Evolutionary conservation across 37 sponge, comb jelly and placozoan species (phyloP).

Genomic region (Ephydatia muelleri): DNA sequence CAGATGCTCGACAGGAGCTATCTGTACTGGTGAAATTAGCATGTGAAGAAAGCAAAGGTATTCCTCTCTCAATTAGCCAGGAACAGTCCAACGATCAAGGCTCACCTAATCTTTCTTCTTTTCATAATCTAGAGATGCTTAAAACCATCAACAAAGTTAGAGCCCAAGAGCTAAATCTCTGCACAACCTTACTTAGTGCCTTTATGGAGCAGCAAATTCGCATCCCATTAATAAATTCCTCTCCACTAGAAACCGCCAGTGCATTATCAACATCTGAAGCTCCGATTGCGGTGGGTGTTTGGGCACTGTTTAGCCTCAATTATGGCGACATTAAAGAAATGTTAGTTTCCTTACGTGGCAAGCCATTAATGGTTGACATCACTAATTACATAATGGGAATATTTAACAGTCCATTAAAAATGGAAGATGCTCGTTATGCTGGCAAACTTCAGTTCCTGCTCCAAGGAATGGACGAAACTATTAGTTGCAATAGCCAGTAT

Average conservation of each 20-base stretch:
- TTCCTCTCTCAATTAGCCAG: too few relatives aligned
- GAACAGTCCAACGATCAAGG: neutral
- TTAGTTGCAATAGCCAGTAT: slow-evolving; percentile 64
- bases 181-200: slow-evolving; percentile 50
- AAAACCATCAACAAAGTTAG: slow-evolving; percentile 19
- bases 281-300: slow-evolving; percentile 55
- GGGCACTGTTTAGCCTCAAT: slow-evolving; percentile 57
- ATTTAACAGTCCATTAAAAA: neutral
- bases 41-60: too few relatives aligned
- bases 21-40: slow-evolving; percentile 5
- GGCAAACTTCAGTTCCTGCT: slow-evolving; percentile 66
- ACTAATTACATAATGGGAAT: slow-evolving; percentile 47
- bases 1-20: slow-evolving; percentile 23
- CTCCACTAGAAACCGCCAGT: slow-evolving; percentile 43
- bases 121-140: slow-evolving; percentile 49
- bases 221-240: slow-evolving; percentile 54
- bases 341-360: slow-evolving; percentile 5
- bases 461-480: slow-evolving; percentile 37
- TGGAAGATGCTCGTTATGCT: slow-evolving; percentile 25
- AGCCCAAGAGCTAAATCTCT: slow-evolving; percentile 19
- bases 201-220: slow-evolving; percentile 69
- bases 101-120: neutral
- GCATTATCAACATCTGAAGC: slow-evolving; percentile 22
- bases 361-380: slow-evolving; percentile 31
- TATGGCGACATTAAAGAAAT: slow-evolving; percentile 38